Evolutionary conservation across 2,113 vertebrate species (phyloP), one percentile per base, ranked within the genome.

Genomic region (Tachysurus fulvidraco): DNA sequence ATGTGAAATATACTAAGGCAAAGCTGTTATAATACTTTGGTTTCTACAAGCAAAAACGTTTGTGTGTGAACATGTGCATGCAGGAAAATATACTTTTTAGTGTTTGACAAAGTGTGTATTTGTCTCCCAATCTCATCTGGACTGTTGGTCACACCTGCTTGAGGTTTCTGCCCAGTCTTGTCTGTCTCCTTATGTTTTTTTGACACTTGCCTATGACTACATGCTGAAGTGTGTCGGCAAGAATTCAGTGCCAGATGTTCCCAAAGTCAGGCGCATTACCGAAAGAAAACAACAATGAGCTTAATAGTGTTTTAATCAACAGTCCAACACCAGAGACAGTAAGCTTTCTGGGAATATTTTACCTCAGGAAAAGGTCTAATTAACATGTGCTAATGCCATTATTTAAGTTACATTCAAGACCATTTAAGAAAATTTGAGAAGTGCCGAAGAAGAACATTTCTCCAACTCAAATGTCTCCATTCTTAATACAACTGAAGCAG

Each of bases 121-220:
- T 41, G 74, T 69, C 5, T 17, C 17, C 17, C 9, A 17, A 5
- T 73, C 23, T 86, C 55, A 80, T 30, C 62, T 57, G 41, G 86
- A 19, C 69, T 77, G n/a, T 28, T 25, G 55, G 44, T 83, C 69
- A 52, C 69, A 65, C 59, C 80, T 83, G 81, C 59, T 28, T 76
- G 69, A 83, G 41, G n/a, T 87, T 86, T 74, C 57, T 76, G 85
- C 67, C 80, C 44, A 64, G 44, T 86, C 85, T 16, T 83, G 54
- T 41, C 80, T 76, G 57, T 81, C 28, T 73, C n/a, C 62, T 54
- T 64, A 54, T 82, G 74, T n/a, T 16, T 52, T 83, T 64, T 65
- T 84, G 65, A 84, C 82, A 76, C 85, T 30, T 60, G 25, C 7
- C 65, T 69, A 36, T 65, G 81, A 79, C 85, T 62, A n/a, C 84